phyloP scores from a whole-genome alignment of 2,888 invertebrate genomes.

The Stegana nigrithorax region DNA sequence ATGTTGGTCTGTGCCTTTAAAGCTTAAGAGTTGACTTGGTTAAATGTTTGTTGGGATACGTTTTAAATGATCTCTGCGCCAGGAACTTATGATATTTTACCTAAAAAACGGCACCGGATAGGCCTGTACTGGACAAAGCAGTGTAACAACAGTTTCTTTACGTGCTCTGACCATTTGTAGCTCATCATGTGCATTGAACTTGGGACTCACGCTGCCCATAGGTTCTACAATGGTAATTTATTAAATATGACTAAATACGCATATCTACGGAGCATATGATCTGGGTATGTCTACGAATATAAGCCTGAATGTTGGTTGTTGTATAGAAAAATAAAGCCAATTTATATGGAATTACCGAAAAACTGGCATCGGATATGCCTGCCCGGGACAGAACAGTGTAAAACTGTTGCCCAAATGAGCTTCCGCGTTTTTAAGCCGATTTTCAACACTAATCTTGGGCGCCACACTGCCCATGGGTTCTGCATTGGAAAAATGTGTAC shows the following conservation, averaged over 20 bases:
- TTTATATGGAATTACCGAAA: conserved; percentile 79
- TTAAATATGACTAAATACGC: conserved; percentile 27
- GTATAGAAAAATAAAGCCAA: background rate
- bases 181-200: conserved; percentile 78
- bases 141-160: conserved; percentile 71
- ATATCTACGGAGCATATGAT: no score
- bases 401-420: conserved; percentile 66
- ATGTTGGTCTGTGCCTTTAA: background rate
- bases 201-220: conserved; percentile 71
- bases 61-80: no score
- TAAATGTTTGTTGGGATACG: no score
- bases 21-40: conserved; percentile 78
- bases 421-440: conserved; percentile 60
- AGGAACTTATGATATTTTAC: conserved; percentile 45
- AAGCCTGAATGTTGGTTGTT: conserved; percentile 48
- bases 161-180: conserved; percentile 71
- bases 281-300: no score
- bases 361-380: conserved; percentile 79
- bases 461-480: conserved; percentile 73
- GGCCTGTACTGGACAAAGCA: conserved; percentile 81
- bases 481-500: conserved; percentile 25
- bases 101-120: conserved; percentile 74
- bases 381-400: conserved; percentile 79
- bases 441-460: conserved; percentile 74
- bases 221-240: conserved; percentile 67